Evolutionary conservation across 2,113 vertebrate species (phyloP).

Genomic region (Indicator maculatus): DNA sequence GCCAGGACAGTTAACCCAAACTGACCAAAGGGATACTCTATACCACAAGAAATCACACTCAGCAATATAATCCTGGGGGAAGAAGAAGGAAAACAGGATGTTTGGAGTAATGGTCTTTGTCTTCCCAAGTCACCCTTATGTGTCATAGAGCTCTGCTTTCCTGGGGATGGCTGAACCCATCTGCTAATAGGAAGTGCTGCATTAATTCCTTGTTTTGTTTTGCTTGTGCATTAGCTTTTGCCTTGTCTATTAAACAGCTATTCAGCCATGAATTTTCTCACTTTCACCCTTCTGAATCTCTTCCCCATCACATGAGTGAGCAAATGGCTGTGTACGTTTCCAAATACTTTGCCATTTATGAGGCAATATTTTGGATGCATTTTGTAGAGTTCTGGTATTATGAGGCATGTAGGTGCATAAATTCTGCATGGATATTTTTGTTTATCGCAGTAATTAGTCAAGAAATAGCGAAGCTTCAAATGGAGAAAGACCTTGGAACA

Average conservation of each 20-base stretch:
- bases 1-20: no score
- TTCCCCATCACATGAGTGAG: not conserved
- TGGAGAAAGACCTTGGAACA: not conserved
- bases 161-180: not conserved
- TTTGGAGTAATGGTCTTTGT: not conserved
- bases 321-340: fast-evolving
- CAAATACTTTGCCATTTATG: not conserved
- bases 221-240: not conserved
- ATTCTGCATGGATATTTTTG: not conserved
- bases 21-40: no score
- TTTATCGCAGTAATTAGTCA: not conserved
- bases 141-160: not conserved
- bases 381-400: not conserved
- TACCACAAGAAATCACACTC: not conserved
- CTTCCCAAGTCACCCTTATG: not conserved
- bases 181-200: not conserved
- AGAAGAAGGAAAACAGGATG: fast-evolving
- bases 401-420: not conserved
- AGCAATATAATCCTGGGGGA: not conserved
- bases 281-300: not conserved
- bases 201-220: not conserved
- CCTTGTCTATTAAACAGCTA: not conserved
- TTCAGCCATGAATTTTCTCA: fast-evolving
- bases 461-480: not conserved
- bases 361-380: not conserved